Percentiles rank a stretch among this genome's conserved stretches.
phyloP scores from a whole-genome alignment of 2,888 invertebrate species.

The Bombylius discolor region DNA sequence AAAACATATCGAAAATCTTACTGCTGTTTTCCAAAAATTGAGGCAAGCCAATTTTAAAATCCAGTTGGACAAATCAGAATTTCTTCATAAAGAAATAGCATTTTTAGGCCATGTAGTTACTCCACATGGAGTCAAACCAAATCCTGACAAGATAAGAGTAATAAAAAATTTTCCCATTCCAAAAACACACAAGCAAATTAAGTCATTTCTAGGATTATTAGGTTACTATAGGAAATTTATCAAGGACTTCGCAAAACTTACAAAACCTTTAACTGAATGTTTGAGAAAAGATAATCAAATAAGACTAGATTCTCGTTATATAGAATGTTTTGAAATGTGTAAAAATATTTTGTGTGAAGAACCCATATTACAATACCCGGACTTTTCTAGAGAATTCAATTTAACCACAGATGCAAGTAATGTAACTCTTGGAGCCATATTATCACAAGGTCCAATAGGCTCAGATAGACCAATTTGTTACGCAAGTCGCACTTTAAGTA shows the following conservation, averaged over 20 bases:
- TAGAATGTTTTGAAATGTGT: neutral
- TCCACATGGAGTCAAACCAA: no score
- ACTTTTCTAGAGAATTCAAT: neutral
- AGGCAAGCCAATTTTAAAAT: constrained; percentile 5
- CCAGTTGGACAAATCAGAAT: neutral
- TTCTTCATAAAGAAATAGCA: no score
- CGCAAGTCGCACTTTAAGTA: constrained; percentile 17
- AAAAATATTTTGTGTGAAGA: neutral
- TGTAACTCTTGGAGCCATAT: constrained; percentile 17
- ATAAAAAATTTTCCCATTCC: no score
- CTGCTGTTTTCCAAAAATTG: neutral
- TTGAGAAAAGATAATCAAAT: neutral
- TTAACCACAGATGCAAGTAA: constrained; percentile 13
- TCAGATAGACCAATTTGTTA: constrained; percentile 19
- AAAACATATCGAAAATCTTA: constrained; percentile 3
- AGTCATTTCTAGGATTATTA: neutral
- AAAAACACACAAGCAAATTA: no score
- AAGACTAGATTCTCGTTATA: neutral
- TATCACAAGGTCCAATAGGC: constrained; percentile 15
- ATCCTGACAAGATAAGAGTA: no score
- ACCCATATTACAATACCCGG: neutral
- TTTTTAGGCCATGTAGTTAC: no score
- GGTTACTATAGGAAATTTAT: neutral
- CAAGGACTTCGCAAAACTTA: neutral
- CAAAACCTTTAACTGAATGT: neutral